phyloP scores from a whole-genome alignment of 2,888 invertebrate genomes.

The Melipona bicolor region DNA sequence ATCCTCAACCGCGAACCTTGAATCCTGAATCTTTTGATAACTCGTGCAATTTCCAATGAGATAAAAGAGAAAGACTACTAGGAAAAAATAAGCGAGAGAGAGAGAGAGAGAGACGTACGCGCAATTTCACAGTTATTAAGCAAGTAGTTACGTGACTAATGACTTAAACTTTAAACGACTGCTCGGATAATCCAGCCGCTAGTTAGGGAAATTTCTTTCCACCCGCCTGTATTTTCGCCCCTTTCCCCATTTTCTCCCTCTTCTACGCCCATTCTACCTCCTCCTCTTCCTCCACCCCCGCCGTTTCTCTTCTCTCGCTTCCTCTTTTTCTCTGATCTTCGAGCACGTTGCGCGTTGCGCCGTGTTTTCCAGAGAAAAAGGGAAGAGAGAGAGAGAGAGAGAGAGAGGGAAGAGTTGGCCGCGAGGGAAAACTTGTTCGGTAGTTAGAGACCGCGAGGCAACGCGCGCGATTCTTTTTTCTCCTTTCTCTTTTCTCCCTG shows the following conservation, averaged over 20 bases:
- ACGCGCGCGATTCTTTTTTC: conserved; percentile 53
- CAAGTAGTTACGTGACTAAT: conserved; percentile 58
- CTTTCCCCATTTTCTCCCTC: conserved; percentile 16
- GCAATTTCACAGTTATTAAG: conserved; percentile 58
- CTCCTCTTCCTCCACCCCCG: conserved; percentile 14
- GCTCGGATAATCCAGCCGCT: conserved; percentile 43
- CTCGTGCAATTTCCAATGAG: conserved; percentile 39
- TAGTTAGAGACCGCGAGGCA: conserved; percentile 51
- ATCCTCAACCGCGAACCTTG: too few species aligned
- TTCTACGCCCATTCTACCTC: not conserved
- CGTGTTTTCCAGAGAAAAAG: not conserved
- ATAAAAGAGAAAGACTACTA: not conserved
- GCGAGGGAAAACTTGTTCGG: conserved; percentile 59
- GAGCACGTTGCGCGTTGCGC: conserved; percentile 25
- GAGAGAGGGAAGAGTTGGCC: not conserved
- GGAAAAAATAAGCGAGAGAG: not conserved
- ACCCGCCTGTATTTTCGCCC: conserved; percentile 2
- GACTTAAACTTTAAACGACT: conserved; percentile 53
- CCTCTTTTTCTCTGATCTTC: conserved; percentile 52
- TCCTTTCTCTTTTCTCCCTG: not conserved
- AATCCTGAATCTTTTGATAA: not conserved
- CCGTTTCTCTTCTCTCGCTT: too few species aligned
- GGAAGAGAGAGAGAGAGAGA: not conserved
- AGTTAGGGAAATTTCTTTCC: conserved; percentile 50
- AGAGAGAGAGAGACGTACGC: not conserved